Percentiles rank a stretch among this genome's conserved stretches.
Conservation (phyloP, 2,888 invertebrate species). For the Spialia ferax region DNA sequence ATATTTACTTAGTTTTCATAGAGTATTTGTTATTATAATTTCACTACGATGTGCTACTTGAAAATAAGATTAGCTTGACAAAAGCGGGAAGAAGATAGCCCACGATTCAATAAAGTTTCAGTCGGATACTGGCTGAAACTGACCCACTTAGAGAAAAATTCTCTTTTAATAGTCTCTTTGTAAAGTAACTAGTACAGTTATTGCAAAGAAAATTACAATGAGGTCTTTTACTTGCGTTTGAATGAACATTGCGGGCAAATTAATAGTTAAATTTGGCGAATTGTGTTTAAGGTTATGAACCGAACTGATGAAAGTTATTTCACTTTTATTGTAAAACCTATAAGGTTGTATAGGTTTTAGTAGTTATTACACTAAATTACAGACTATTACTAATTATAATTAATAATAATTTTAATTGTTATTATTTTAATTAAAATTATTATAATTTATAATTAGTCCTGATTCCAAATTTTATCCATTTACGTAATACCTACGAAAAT, state of each 20-base stretch:
- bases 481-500: no score
- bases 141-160: slow-evolving; percentile 27
- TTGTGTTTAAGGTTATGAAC: neutral
- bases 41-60: neutral
- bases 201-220: slow-evolving; percentile 27
- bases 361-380: no score
- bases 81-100: neutral
- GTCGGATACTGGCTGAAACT: slow-evolving; percentile 15
- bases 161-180: slow-evolving; percentile 33
- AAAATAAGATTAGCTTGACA: slow-evolving; percentile 19
- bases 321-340: neutral
- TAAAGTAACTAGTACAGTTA: slow-evolving; percentile 26
- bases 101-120: slow-evolving; percentile 31
- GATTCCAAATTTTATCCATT: no score
- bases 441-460: no score
- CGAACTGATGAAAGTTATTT: neutral
- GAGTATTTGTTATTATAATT: neutral
- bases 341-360: neutral
- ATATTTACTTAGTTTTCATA: neutral
- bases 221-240: slow-evolving; percentile 19
- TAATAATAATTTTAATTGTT: no score
- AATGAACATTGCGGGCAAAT: slow-evolving; percentile 3
- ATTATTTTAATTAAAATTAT: no score
- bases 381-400: no score
- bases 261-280: slow-evolving; percentile 15